Evolutionary conservation across 1,140 invertebrate genomes (phyloP), one percentile per base, ranked within the genome.

Genomic region (Drosophila miranda): DNA sequence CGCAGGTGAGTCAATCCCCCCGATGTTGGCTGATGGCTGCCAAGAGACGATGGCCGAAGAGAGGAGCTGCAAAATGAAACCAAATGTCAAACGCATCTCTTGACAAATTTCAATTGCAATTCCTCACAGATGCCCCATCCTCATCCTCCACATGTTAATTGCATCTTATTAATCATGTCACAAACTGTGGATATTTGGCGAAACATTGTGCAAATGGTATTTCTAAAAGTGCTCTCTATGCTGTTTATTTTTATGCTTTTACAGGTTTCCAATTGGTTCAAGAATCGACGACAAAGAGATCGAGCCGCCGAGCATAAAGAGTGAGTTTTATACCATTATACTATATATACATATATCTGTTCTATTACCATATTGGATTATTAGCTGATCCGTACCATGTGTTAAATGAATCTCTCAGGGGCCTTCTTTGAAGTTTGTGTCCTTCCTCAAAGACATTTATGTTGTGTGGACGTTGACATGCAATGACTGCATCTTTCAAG

Each of bases 221-320:
- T 38, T 38, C 34, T 38, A 11, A 13, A 38, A 38, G 34, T 13
- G 34, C 0, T 38, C 9, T 13, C 34, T 13, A 11, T 48, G 50
- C 4, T 49, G 9, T 64, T 26, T 79, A 46, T 57, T 75, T 74
- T 78, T 74, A 23, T 34, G 55, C 19, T 8, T 61, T 86, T 86
- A 63, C 98, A 99, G 93, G 95, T 95, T 70, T 97, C 96, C 89
- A 99, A 99, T 93, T 99, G 98, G 98, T 99, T 99, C 93, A 99
- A 99, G 92, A 99, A 99, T 92, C 93, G 98, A 76, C 92, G 98
- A 91, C 98, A 99, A 92, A 93, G 98, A 66, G 98, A 99, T 91
- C 93, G 98, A 83, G 98, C 98, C 7, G 97, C 98, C 6, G 97
- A 98, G 92, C 96, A 97, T 78, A 98, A 94, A 93, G 94, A 94